A percentile compares a stretch with the other conserved stretches of the same genome.
Conservation (phyloP, 1,140 invertebrate genomes). For the Yoshiicerus persimilis region DNA sequence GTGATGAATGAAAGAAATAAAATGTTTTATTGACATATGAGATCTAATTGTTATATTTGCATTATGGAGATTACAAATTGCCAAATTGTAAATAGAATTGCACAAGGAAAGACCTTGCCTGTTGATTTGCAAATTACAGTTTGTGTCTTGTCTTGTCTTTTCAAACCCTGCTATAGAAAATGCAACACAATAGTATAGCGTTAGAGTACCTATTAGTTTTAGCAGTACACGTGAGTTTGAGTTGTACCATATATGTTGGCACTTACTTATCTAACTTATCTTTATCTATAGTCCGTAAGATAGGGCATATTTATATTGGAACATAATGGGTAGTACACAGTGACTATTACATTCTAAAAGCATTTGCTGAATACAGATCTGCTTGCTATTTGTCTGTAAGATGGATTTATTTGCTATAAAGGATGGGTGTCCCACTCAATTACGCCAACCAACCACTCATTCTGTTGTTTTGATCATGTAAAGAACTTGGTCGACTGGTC, state of each 20-base stretch:
- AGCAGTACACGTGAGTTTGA: not conserved
- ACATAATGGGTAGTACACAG: not conserved
- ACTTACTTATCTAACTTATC: no score
- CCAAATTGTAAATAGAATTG: not conserved
- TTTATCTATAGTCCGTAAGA: not conserved
- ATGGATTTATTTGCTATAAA: not conserved
- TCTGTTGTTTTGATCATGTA: not conserved
- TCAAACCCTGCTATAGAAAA: no score
- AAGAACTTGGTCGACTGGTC: not conserved
- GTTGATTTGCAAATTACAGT: not conserved
- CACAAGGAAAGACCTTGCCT: constrained; percentile 13
- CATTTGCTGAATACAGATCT: not conserved
- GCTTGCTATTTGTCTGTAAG: not conserved
- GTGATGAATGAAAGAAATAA: not conserved
- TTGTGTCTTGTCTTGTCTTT: not conserved
- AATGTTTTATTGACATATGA: not conserved
- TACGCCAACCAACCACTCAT: not conserved
- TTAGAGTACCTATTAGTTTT: not conserved
- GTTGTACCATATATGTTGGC: not conserved
- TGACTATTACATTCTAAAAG: not conserved
- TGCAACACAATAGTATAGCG: no score
- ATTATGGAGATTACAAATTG: constrained; percentile 6
- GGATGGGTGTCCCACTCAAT: not conserved
- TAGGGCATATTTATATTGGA: not conserved
- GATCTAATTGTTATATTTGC: not conserved